Percentiles rank a stretch among this genome's conserved stretches.
Conservation (phyloP, 2,888 invertebrate species). For the Tetragnatha montana region DNA sequence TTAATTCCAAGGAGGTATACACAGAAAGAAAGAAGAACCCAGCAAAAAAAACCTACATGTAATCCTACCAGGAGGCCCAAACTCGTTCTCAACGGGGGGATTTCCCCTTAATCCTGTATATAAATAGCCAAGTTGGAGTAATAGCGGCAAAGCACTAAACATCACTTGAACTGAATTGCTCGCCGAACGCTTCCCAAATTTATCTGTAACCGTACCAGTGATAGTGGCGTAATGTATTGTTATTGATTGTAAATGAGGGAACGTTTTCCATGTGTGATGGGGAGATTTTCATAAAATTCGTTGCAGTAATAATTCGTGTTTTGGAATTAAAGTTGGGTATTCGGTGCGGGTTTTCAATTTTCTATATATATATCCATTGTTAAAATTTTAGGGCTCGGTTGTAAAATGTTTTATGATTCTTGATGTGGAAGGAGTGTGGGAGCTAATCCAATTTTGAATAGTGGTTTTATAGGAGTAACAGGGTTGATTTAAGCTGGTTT, state of each 20-base stretch:
- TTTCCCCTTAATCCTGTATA: conserved; percentile 58
- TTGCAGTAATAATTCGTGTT: not conserved
- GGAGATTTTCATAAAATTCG: not conserved
- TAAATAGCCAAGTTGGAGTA: conserved; percentile 55
- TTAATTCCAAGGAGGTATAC: conserved; percentile 31
- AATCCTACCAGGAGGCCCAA: conserved; percentile 40
- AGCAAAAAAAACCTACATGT: conserved; percentile 11
- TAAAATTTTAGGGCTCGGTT: too few relatives aligned
- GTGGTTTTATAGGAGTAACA: too few relatives aligned
- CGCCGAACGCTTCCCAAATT: conserved; percentile 26
- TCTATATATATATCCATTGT: too few relatives aligned
- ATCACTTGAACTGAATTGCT: conserved; percentile 64
- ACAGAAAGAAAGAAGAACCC: conserved; percentile 22
- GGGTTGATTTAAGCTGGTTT: too few relatives aligned
- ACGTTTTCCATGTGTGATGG: not conserved
- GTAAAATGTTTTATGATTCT: too few relatives aligned
- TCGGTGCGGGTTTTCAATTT: not conserved
- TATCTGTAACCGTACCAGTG: not conserved
- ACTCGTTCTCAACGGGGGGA: conserved; percentile 42
- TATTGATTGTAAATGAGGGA: not conserved
- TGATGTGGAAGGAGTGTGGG: too few relatives aligned
- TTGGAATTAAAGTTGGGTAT: not conserved
- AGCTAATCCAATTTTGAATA: too few relatives aligned
- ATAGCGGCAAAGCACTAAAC: conserved; percentile 57
- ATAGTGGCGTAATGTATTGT: conserved; percentile 21